Conservation (phyloP, 2,113 vertebrate genomes). For the Mirounga angustirostris region DNA sequence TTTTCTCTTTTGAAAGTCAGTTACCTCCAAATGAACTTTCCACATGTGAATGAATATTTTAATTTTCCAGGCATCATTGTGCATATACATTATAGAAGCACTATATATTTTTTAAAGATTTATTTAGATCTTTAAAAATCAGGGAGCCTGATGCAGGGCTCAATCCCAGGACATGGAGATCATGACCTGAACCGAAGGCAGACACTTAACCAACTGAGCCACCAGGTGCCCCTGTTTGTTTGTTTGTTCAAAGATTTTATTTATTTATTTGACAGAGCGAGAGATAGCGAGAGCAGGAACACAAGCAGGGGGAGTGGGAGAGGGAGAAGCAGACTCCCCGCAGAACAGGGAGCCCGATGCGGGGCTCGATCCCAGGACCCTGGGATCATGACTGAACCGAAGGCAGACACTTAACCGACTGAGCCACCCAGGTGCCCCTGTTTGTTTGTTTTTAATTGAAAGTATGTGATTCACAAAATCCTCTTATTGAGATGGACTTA, state of each 20-base stretch:
- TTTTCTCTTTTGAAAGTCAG: not conserved
- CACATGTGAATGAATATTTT: not conserved
- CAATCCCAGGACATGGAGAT: no score
- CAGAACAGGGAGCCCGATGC: not conserved
- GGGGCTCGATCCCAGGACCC: no score
- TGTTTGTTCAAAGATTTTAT: no score
- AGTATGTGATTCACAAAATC: conserved; percentile 12
- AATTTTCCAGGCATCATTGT: not conserved
- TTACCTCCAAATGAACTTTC: not conserved
- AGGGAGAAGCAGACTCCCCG: not conserved
- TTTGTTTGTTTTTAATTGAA: not conserved
- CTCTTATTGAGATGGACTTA: not conserved
- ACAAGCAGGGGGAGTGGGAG: no score
- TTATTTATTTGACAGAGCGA: no score
- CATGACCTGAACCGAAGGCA: not conserved
- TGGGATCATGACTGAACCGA: not conserved
- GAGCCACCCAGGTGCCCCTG: not conserved
- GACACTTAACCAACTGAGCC: no score
- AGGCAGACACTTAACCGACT: not conserved
- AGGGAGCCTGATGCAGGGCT: not conserved
- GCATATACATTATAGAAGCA: not conserved
- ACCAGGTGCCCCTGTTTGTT: not conserved
- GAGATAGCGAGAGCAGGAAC: no score
- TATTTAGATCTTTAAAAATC: not conserved
- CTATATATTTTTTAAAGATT: not conserved